phyloP scores from a whole-genome alignment of 1,140 invertebrate species.

The Metaphire vulgaris region DNA sequence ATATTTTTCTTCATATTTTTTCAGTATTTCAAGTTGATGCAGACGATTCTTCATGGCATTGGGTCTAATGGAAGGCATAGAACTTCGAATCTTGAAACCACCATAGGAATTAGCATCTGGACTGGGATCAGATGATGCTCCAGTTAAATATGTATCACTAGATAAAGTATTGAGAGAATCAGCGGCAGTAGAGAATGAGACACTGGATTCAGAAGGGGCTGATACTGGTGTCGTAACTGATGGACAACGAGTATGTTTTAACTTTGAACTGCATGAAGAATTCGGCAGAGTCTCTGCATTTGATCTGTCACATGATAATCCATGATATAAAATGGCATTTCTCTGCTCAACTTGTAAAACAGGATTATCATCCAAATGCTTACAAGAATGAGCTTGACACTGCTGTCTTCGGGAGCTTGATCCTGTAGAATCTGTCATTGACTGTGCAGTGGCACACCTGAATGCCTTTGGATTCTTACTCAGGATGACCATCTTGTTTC shows the following conservation, averaged over 20 bases:
- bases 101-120: constrained; percentile 28
- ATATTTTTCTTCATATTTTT: constrained; percentile 59
- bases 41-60: constrained; percentile 55
- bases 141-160: constrained; percentile 13
- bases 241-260: not conserved
- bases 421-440: not conserved
- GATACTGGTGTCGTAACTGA: not conserved
- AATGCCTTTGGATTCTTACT: constrained; percentile 50
- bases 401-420: not conserved
- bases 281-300: not conserved
- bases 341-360: not conserved
- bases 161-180: constrained; percentile 2
- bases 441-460: constrained; percentile 31
- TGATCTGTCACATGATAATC: too few species aligned
- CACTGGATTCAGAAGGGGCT: not conserved
- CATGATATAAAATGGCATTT: too few species aligned
- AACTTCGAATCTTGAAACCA: constrained; percentile 22
- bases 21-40: constrained; percentile 59
- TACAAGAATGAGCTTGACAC: not conserved
- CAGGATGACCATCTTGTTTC: constrained; percentile 62
- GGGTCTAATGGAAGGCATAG: constrained; percentile 47
- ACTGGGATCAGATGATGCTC: not conserved
- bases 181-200: not conserved
- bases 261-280: not conserved
- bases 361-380: not conserved